Percentiles rank a stretch among this genome's conserved stretches.
Evolutionary conservation across 1,140 invertebrate species (phyloP).

Genomic region (Zaprionus davidi): DNA sequence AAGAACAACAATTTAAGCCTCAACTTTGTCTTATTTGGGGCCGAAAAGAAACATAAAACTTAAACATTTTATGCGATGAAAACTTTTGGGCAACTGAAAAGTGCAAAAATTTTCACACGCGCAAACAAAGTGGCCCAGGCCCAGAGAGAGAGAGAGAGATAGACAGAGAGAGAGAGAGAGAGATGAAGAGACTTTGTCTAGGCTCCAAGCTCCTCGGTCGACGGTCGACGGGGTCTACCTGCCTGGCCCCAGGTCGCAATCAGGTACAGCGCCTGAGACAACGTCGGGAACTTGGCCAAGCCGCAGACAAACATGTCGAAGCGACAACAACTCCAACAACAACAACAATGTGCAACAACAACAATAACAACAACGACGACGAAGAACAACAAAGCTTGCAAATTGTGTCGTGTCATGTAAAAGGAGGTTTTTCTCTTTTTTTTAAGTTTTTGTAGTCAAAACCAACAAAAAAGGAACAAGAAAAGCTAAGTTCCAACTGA

Average conservation of each 20-base stretch:
- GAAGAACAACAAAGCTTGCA: conserved; percentile 60
- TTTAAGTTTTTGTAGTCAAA: conserved; percentile 47
- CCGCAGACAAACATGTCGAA: conserved; percentile 77
- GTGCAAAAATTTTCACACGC: conserved; percentile 73
- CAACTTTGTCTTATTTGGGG: conserved; percentile 23
- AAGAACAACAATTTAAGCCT: conserved; percentile 48
- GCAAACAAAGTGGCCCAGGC: conserved; percentile 62
- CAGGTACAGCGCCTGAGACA: conserved; percentile 22
- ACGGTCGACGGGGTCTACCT: conserved; percentile 25
- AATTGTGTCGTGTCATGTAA: conserved; percentile 81
- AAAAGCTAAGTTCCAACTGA: background rate
- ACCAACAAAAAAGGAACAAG: conserved; percentile 14
- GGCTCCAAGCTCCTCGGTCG: background rate
- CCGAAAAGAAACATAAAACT: conserved; percentile 52
- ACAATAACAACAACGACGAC: conserved; percentile 16
- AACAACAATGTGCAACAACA: conserved; percentile 30
- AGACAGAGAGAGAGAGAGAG: background rate
- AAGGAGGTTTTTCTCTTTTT: conserved; percentile 50
- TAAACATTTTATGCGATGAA: conserved; percentile 71
- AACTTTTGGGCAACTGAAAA: conserved; percentile 70
- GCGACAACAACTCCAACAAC: conserved; percentile 50
- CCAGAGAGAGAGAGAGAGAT: background rate
- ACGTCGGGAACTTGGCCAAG: conserved; percentile 44
- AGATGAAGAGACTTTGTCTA: conserved; percentile 32
- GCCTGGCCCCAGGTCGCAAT: conserved; percentile 21